Evolutionary conservation across 2,888 invertebrate species (phyloP).

Genomic region (Panorpa germanica): DNA sequence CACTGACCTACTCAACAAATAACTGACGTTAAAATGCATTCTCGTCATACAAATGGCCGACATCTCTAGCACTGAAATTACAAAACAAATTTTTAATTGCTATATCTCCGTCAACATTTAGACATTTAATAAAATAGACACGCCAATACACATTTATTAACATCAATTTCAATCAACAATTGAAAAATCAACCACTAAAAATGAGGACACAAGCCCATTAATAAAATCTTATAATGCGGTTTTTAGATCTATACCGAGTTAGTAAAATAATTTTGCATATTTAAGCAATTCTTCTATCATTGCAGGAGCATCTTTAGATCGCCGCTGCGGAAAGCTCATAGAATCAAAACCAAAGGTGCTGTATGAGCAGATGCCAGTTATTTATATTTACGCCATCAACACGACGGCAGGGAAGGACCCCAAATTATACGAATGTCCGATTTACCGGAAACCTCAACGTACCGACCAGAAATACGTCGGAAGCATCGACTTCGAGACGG

Average conservation of each 20-base stretch:
- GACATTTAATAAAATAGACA: no score
- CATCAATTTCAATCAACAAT: no score
- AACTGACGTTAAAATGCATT: no score
- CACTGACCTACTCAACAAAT: no score
- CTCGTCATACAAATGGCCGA: no score
- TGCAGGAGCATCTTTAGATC: conserved; percentile 64
- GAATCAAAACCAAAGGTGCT: conserved; percentile 86
- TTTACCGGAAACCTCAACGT: conserved; percentile 86
- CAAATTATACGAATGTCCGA: conserved; percentile 86
- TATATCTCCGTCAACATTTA: no score
- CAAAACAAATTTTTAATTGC: no score
- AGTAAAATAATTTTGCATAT: background rate
- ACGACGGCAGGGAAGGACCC: conserved; percentile 85
- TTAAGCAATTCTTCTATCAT: conserved; percentile 10
- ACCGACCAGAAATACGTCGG: conserved; percentile 93
- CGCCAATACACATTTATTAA: no score
- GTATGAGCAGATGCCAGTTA: conserved; percentile 91
- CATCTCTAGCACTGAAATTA: no score
- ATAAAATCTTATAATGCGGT: no score
- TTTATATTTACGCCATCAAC: conserved; percentile 89
- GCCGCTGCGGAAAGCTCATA: conserved; percentile 70
- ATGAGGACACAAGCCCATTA: no score
- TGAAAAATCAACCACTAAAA: no score
- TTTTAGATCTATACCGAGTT: background rate
- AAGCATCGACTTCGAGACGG: conserved; percentile 84